A percentile compares a stretch with the other conserved stretches of the same genome.
phyloP scores from a whole-genome alignment of 2,113 vertebrate genomes.

The Murina feae region DNA sequence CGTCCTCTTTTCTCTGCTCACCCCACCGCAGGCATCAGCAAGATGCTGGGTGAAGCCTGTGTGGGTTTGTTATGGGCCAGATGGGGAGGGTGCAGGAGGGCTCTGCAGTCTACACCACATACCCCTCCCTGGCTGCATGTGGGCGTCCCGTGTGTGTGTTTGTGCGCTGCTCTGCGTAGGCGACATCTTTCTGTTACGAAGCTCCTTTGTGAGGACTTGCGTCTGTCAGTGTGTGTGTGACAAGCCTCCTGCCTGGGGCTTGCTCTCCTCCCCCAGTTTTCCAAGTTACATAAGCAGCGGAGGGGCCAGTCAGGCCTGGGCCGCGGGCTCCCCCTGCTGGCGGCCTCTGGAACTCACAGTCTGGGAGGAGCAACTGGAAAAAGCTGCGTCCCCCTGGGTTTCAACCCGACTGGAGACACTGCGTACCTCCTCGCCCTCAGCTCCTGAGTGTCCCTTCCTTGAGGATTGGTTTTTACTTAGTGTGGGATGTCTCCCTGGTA shows the following conservation, averaged over 20 bases:
- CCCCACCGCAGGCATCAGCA: not conserved
- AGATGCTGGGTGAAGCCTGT: not conserved
- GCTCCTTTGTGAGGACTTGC: not conserved
- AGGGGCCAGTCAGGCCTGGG: not conserved
- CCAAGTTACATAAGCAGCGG: constrained; percentile 50
- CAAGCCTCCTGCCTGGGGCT: not conserved
- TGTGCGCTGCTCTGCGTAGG: not conserved
- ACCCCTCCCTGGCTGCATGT: not conserved
- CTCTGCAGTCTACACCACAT: too few species aligned
- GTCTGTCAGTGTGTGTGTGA: not conserved
- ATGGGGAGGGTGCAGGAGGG: fast-evolving
- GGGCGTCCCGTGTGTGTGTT: not conserved
- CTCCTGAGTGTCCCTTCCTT: not conserved
- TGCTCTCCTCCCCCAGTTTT: constrained; percentile 22
- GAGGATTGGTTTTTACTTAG: not conserved
- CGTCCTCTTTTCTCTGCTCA: not conserved
- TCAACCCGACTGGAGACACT: not conserved
- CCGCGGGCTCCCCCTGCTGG: constrained; percentile 58
- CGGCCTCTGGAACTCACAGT: not conserved
- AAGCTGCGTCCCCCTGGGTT: not conserved
- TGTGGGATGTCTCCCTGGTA: not conserved
- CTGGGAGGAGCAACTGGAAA: not conserved
- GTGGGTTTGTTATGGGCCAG: not conserved
- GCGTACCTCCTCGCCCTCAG: not conserved
- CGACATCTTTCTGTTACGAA: not conserved